Evolutionary conservation across 1,140 invertebrate species (phyloP).

Genomic region (Coelopa frigida): DNA sequence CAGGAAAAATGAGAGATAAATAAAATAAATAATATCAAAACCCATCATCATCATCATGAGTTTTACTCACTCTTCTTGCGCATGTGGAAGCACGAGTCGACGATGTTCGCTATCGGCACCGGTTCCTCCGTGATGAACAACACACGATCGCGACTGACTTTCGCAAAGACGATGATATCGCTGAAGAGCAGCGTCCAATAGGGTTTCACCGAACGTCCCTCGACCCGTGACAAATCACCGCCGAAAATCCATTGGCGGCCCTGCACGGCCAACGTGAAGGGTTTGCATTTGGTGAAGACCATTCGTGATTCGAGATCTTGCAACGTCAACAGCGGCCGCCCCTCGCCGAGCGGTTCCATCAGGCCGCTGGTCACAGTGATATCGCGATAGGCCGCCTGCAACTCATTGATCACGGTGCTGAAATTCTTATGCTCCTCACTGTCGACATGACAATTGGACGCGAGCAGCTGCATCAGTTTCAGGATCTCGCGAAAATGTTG

Average conservation of each 20-base stretch:
- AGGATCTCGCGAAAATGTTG: constrained; percentile 63
- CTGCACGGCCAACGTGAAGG: constrained; percentile 70
- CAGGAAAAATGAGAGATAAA: constrained; percentile 10
- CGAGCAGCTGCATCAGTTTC: constrained; percentile 48
- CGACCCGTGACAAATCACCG: constrained; percentile 70
- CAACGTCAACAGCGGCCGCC: constrained; percentile 66
- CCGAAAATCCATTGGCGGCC: constrained; percentile 83
- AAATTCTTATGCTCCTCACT: constrained; percentile 45
- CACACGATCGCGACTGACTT: constrained; percentile 74
- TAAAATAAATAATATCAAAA: not conserved
- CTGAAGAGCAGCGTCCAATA: constrained; percentile 78
- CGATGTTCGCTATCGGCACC: constrained; percentile 64
- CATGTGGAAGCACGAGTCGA: constrained; percentile 75
- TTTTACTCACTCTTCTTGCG: constrained; percentile 71
- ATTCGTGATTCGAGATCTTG: constrained; percentile 75
- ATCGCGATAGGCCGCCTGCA: constrained; percentile 62
- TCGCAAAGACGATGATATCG: constrained; percentile 75
- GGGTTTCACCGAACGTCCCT: constrained; percentile 68
- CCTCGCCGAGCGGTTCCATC: constrained; percentile 75
- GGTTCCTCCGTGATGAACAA: constrained; percentile 81
- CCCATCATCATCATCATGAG: too few relatives aligned
- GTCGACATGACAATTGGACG: constrained; percentile 41
- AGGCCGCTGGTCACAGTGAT: constrained; percentile 71
- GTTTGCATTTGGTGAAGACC: constrained; percentile 81
- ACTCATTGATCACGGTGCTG: constrained; percentile 36